Evolutionary conservation across 2,888 invertebrate species (phyloP), one percentile per base, ranked within the genome.

Genomic region (Rotaria magnacalcarata): DNA sequence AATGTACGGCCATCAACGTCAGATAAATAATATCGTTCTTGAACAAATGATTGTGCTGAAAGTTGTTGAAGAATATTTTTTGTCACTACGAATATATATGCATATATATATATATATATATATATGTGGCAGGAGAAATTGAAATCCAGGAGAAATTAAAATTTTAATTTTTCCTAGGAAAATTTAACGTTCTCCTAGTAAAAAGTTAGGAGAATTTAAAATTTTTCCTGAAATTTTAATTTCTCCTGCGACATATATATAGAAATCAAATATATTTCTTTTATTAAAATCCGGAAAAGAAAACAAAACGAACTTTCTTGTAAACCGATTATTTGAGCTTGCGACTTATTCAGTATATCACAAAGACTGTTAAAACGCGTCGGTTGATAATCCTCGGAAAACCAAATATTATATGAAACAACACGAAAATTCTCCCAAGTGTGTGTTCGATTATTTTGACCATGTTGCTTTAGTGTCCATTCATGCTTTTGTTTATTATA

Each of bases 401-500:
- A 80, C 75, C 75, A 80, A 47, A 80, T 47, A 47, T 80, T 80
- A 24, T 80, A 80, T 47, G 75, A 47, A 21, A 80, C 19, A 8
- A 80, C 75, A 47, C 75, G 75, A 80, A 80, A 80, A 16, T 67
- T 11, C 11, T 67, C n/a, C 10, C 27, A 34, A 8, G 14, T 2
- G 10, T 67, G 27, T 11, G 11, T 67, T 6, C 2, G 5, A 2
- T 0, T 2, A 67, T 16, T 8, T 27, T 11, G 11, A 16, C 34
- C 34, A 16, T 14, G 8, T 67, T 67, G 34, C 34, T 27, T 27
- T 67, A 7, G 16, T 27, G 67, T 8, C 67, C 67, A 67, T 67
- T 14, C 34, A 67, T 34, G 67, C 14, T 16, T 67, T 67, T 34
- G 34, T 67, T 34, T 34, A 16, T 27, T 4, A 34, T 67, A 67